Base-by-base conservation (phyloP, 2,888 invertebrate species). In the Synanthedon andrenaeformis region DNA sequence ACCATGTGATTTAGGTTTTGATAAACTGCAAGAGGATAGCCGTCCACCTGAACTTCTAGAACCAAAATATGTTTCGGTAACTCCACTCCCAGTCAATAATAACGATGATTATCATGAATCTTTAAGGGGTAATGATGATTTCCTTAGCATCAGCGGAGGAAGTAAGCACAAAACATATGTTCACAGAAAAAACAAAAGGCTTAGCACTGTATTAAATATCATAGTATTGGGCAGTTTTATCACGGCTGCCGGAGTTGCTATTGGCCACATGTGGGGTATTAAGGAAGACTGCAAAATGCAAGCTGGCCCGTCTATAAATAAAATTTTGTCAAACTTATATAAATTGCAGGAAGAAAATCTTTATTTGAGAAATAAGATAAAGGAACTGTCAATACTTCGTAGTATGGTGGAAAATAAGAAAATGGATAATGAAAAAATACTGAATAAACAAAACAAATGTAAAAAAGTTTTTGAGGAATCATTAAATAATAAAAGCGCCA, bases 261-360 rank as follows among this genome's bases (percentile, higher is more conserved):
- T 88, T 49, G 88, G 88, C 1, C 87, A 88, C 59, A 83, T 87
- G 76, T 88, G 88, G 88, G 88, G 87, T 51, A 84, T 77, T 35
- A 80, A 73, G 61, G 78, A 86, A 62, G 87, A 88, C 55, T 88
- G 88, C 60, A 62, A 71, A 17, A 58, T 76, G 55, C 74, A 79
- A 49, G 68, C 74, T 51, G 63, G 73, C 55, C 80, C 85, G 49
- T 80, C 85, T 55, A 78, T 88, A 11, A 88, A 86, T 59, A 84
- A 86, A 70, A 79, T 88, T 56, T 62, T 88, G 53, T 85, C 85
- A 12, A 87, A 84, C 62, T 68, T 88, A 50, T 88, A 88, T 59
- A 87, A 88, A 65, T 65, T 89, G 35, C 86, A 88, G 66, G 85
- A 87, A 65, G 88, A 88, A 70, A 88, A 88, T 69, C 74, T 79